Percentiles rank a stretch among this genome's conserved stretches.
These are phyloP conservation scores for Procambarus virginalis DNA, from an alignment of 1,140 invertebrate species.

Conservation along the genomic window DNA sequence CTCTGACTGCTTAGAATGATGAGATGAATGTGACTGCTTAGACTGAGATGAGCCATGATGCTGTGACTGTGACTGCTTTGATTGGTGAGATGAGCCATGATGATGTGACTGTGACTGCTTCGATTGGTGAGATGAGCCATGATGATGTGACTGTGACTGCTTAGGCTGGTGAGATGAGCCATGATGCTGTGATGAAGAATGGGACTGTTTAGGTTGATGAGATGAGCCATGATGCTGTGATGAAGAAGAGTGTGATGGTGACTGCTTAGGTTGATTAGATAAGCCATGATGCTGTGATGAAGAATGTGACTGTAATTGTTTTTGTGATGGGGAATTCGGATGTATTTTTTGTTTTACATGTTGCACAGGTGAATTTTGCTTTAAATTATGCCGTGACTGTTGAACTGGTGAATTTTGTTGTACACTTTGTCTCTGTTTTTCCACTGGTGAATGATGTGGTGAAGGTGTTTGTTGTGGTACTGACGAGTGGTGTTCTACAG, in stretches of 20 bases:
- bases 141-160: background rate
- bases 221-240: constrained; percentile 20
- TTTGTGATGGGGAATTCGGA: constrained; percentile 24
- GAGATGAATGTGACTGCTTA: constrained; percentile 8
- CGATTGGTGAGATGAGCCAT: background rate
- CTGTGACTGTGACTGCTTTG: background rate
- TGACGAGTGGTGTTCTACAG: constrained; percentile 21
- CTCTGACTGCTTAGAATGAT: constrained; percentile 34
- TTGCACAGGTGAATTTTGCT: constrained; percentile 17
- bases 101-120: background rate
- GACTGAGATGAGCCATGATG: background rate
- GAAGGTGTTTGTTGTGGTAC: background rate
- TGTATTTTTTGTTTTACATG: background rate
- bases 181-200: constrained; percentile 7
- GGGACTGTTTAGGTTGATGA: constrained; percentile 19
- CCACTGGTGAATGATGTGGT: constrained; percentile 12
- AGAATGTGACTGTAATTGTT: background rate
- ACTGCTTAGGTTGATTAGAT: constrained; percentile 22
- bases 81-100: constrained; percentile 16
- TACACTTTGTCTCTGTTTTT: constrained; percentile 4
- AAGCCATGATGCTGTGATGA: constrained; percentile 10
- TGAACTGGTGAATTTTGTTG: constrained; percentile 5
- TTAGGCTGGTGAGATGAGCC: constrained; percentile 30
- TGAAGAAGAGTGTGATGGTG: background rate
- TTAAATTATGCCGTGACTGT: background rate